A percentile compares a stretch with the other conserved stretches of the same genome.
Evolutionary conservation across 2,113 vertebrate genomes (phyloP).

Genomic region (Leptobrachium leishanense): DNA sequence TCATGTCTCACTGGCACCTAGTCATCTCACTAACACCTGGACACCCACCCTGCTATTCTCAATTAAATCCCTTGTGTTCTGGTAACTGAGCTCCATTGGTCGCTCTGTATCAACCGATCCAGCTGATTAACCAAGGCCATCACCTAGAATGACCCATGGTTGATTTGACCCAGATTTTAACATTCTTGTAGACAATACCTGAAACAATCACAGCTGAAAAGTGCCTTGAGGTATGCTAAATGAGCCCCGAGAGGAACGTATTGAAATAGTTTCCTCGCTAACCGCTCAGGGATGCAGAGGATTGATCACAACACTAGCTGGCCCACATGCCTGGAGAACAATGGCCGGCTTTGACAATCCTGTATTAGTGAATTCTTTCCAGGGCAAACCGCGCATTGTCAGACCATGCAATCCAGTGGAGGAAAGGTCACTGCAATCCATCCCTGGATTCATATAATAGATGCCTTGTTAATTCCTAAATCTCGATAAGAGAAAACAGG

Average conservation of each 20-base stretch:
- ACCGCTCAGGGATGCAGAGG: slow-evolving; percentile 72
- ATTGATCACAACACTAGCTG: slow-evolving; percentile 75
- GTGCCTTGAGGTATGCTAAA: background rate
- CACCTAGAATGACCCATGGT: too few species aligned
- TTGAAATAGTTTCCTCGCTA: slow-evolving; percentile 60
- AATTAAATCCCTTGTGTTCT: too few species aligned
- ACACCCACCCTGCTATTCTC: too few species aligned
- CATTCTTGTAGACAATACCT: too few species aligned
- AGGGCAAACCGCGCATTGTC: slow-evolving; percentile 75
- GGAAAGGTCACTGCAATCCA: slow-evolving; percentile 75
- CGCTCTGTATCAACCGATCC: too few species aligned
- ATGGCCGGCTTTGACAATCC: slow-evolving; percentile 78
- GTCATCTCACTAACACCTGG: too few species aligned
- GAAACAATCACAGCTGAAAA: too few species aligned
- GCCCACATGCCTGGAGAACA: slow-evolving; percentile 80
- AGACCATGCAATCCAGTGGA: slow-evolving; percentile 73
- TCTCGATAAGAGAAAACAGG: slow-evolving; percentile 63
- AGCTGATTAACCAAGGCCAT: too few species aligned
- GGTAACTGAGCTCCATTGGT: too few species aligned
- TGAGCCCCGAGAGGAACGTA: background rate
- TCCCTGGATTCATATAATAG: slow-evolving; percentile 69
- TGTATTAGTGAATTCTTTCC: slow-evolving; percentile 81
- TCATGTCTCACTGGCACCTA: too few species aligned
- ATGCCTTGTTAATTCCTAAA: slow-evolving; percentile 66
- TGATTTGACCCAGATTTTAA: too few species aligned